Base-by-base conservation (phyloP, 2,888 invertebrate species). In the Mesorhabditis spiculigera region DNA sequence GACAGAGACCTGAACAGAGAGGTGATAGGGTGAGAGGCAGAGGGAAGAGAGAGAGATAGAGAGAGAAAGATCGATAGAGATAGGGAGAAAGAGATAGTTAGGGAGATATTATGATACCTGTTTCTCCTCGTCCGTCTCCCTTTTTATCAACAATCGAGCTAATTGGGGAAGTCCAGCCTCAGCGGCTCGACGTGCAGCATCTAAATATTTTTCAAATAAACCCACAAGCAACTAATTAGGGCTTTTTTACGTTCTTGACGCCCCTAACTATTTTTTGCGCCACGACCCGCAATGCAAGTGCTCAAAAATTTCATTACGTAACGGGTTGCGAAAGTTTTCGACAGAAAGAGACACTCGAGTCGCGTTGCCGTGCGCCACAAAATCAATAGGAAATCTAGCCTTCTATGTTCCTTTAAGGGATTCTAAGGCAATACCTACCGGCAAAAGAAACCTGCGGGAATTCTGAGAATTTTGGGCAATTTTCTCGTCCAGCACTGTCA, bases 381-480 rank as follows among this genome's bases (percentile, higher is more conserved):
- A 68, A 63, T 8, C n/a, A 2, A 3, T 63, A 8, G 8, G 63
- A 63, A 16, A 3, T 63, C 3, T 2, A n/a, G 8, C 13, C 13
- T 3, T 28, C 28, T 1, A 2, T 63, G n/a, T 28, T n/a, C 13
- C 28, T 13, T 63, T n/a, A 28, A 63, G n/a, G n/a, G n/a, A n/a
- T n/a, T n/a, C n/a, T n/a, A n/a, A n/a, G n/a, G n/a, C n/a, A 63
- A 63, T 28, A 28, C 58, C 3, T 50, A 77, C 77, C 77, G 8
- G 78, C 76, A 45, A 78, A 77, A 1, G 78, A 77, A 5, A 80
- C 77, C 69, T 80, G 78, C 10, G 80, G 78, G 62, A 72, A 80
- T 42, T 74, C 71, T 0, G 71, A 64, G 44, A 80, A 43, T 67
- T 78, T 5, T 67, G 50, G 4, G 77, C 74, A n/a, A 80, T 75